Evolutionary conservation across 1,140 invertebrate species (phyloP).

Genomic region (Aradophagus sp.): DNA sequence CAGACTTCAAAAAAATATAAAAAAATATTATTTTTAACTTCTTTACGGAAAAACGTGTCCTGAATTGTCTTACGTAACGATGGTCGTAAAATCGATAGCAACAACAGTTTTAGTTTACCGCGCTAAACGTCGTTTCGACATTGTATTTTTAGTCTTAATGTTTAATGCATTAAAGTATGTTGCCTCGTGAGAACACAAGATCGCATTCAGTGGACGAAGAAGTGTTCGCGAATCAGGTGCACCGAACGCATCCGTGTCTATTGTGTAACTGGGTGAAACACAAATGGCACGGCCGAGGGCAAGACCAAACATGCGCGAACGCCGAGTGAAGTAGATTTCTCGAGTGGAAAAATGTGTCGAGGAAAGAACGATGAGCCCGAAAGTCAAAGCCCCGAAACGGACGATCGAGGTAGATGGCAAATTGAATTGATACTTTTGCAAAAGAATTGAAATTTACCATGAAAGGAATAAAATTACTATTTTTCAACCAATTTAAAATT

Average conservation of each 20-base stretch:
- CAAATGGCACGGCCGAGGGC: conserved; percentile 14
- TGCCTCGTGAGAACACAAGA: conserved; percentile 15
- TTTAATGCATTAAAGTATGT: conserved; percentile 8
- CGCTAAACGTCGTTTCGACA: too few relatives aligned
- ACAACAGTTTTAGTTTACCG: too few relatives aligned
- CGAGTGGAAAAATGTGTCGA: conserved; percentile 37
- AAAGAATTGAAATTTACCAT: background rate
- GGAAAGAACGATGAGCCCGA: conserved; percentile 19
- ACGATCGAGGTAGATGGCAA: too few relatives aligned
- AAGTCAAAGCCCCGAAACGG: background rate
- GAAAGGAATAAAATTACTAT: too few relatives aligned
- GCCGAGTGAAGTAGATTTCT: conserved; percentile 14
- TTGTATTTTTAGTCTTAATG: too few relatives aligned
- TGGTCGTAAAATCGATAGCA: too few relatives aligned
- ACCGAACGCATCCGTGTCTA: conserved; percentile 26
- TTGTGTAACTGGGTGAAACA: conserved; percentile 38
- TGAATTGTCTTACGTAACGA: too few relatives aligned
- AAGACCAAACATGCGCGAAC: conserved; percentile 21
- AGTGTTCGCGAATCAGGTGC: conserved; percentile 12
- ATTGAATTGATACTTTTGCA: too few relatives aligned
- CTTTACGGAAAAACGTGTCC: too few relatives aligned
- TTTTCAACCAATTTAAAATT: too few relatives aligned
- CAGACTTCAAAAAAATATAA: too few relatives aligned
- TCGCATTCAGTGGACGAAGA: conserved; percentile 36
- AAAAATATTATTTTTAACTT: too few relatives aligned